phyloP scores from a whole-genome alignment of 2,113 vertebrate genomes.

The Aegotheles bennettii region DNA sequence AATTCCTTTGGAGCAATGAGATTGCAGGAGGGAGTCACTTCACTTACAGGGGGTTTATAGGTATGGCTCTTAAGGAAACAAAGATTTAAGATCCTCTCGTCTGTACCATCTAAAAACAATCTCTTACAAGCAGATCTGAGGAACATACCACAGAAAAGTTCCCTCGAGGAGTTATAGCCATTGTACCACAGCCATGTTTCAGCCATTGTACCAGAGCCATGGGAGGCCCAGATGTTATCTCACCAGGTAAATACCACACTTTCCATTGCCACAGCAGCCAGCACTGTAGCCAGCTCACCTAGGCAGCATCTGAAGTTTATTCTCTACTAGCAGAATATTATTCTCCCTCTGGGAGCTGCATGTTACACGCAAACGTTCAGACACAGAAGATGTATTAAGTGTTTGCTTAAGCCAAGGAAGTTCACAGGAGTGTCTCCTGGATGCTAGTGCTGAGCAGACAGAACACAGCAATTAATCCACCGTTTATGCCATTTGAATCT shows the following conservation, averaged over 20 bases:
- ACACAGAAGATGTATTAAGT: constrained; percentile 19
- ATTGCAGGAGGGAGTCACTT: background rate
- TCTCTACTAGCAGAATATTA: background rate
- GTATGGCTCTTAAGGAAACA: background rate
- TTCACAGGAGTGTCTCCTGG: background rate
- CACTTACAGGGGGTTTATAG: background rate
- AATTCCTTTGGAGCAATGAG: background rate
- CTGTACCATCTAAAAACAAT: background rate
- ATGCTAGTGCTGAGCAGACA: background rate
- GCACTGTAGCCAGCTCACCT: background rate
- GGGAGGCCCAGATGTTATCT: background rate
- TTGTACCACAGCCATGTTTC: background rate
- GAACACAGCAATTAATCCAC: background rate
- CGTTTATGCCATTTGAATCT: background rate
- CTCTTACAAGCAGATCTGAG: background rate
- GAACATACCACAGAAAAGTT: background rate
- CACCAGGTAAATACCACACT: background rate
- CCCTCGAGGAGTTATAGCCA: background rate
- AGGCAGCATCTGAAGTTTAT: background rate
- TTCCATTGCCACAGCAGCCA: background rate
- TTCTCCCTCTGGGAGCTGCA: background rate
- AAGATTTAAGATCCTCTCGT: background rate
- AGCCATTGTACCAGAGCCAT: background rate
- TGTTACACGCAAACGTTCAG: background rate
- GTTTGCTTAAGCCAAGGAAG: background rate